Evolutionary conservation across 37 sponge, comb jelly and placozoan genomes (phyloP).

Genomic region (Bolinopsis microptera): DNA sequence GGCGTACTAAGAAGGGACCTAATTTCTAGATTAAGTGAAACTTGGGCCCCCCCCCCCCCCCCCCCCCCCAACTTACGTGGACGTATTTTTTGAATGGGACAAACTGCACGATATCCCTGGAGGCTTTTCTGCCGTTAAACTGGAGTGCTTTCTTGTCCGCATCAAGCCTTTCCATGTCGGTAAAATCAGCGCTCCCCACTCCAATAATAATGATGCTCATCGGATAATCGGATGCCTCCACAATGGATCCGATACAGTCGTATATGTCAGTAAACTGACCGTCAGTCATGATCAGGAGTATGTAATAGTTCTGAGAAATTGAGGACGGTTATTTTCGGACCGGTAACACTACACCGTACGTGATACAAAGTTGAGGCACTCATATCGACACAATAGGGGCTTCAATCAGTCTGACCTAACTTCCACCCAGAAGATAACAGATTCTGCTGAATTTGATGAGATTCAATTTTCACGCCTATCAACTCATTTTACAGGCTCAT

Average conservation of each 20-base stretch:
- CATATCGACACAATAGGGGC: too few relatives aligned
- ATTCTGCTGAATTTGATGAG: too few relatives aligned
- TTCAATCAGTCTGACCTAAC: too few relatives aligned
- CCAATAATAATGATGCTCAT: slow-evolving; percentile 93
- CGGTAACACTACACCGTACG: too few relatives aligned
- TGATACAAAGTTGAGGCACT: too few relatives aligned
- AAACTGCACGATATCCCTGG: slow-evolving; percentile 91
- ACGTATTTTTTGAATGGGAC: slow-evolving; percentile 74
- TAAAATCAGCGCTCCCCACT: slow-evolving; percentile 82
- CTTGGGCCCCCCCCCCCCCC: too few relatives aligned
- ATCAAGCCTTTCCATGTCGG: slow-evolving; percentile 80
- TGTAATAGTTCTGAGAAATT: slow-evolving; percentile 78
- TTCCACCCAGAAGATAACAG: too few relatives aligned
- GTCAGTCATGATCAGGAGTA: slow-evolving; percentile 90
- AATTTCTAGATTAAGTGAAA: too few relatives aligned
- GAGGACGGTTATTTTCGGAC: too few relatives aligned
- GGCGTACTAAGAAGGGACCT: too few relatives aligned
- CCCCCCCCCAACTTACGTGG: background rate
- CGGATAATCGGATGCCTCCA: slow-evolving; percentile 82
- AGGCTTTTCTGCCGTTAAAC: slow-evolving; percentile 63
- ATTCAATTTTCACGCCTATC: too few relatives aligned
- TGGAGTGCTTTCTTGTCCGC: slow-evolving; percentile 73
- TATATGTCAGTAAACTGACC: slow-evolving; percentile 86
- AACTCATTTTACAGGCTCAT: too few relatives aligned
- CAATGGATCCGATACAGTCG: slow-evolving; percentile 77